These are phyloP conservation scores for Globodera ellingtonae DNA, from an alignment of 1,140 invertebrate species.

Conservation along the genomic window DNA sequence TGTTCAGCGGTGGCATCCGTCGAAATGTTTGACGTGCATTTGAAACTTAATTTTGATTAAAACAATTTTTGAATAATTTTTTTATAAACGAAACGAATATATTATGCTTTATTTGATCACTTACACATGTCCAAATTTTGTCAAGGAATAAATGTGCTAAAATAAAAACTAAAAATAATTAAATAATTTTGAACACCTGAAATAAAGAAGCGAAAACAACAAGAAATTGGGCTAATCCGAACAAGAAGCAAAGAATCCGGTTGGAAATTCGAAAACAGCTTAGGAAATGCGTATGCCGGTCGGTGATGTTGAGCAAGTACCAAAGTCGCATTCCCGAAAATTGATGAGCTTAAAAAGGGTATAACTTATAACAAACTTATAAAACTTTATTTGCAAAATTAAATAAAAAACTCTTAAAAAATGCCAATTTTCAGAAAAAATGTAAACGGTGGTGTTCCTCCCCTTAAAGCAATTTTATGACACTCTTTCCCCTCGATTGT, in stretches of 20 bases:
- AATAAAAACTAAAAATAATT: conserved; percentile 9
- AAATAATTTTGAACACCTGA: conserved; percentile 19
- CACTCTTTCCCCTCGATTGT: no score
- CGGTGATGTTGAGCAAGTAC: conserved; percentile 23
- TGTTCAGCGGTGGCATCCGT: conserved; percentile 37
- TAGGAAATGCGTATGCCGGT: conserved; percentile 12
- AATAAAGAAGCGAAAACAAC: conserved; percentile 36
- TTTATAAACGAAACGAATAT: no score
- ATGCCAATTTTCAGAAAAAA: no score
- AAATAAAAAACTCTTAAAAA: no score
- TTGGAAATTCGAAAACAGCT: conserved; percentile 37
- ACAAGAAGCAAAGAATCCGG: conserved; percentile 35
- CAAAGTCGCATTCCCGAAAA: conserved; percentile 21
- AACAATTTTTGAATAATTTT: no score
- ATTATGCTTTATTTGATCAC: background rate
- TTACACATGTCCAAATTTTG: conserved; percentile 49
- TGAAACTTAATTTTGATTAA: conserved; percentile 31
- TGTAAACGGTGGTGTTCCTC: no score
- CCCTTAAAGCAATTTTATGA: no score
- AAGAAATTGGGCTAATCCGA: conserved; percentile 35
- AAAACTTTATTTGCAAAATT: no score
- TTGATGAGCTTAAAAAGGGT: background rate
- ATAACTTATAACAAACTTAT: no score
- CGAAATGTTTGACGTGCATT: conserved; percentile 52
- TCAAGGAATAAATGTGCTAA: conserved; percentile 56